A percentile compares a stretch with the other conserved stretches of the same genome.
phyloP scores from a whole-genome alignment of 2,888 invertebrate species.

The Lycia hirtaria region DNA sequence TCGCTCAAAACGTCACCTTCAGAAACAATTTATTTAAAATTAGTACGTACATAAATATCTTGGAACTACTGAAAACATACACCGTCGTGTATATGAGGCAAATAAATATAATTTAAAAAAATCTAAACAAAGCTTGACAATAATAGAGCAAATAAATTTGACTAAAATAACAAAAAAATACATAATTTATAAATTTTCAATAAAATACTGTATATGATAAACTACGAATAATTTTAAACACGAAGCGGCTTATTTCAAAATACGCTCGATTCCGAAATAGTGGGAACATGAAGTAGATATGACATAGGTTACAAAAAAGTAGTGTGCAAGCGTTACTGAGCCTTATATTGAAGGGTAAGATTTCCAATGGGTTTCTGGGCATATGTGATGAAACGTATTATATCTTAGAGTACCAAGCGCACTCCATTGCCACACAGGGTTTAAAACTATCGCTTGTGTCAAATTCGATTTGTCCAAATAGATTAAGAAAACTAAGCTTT shows the following conservation, averaged over 20 bases:
- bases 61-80: constrained; percentile 10
- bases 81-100: neutral
- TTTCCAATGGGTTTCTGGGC: no score
- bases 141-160: constrained; percentile 53
- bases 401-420: no score
- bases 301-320: no score
- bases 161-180: constrained; percentile 59
- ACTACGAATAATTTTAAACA: constrained; percentile 25
- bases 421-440: no score
- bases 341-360: no score
- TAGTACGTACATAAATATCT: constrained; percentile 26
- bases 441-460: no score
- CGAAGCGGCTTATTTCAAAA: neutral
- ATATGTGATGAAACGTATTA: no score
- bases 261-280: neutral
- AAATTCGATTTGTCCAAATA: no score
- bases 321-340: neutral
- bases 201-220: constrained; percentile 46
- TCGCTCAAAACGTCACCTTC: no score
- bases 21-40: constrained; percentile 9
- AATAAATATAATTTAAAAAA: neutral
- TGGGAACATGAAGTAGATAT: neutral
- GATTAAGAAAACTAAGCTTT: no score
- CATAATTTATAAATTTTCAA: constrained; percentile 42
- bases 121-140: neutral